Base-by-base conservation (phyloP, 30 jellyfish, hydroid and myxozoan species). In the Haliclystus octoradiatus region DNA sequence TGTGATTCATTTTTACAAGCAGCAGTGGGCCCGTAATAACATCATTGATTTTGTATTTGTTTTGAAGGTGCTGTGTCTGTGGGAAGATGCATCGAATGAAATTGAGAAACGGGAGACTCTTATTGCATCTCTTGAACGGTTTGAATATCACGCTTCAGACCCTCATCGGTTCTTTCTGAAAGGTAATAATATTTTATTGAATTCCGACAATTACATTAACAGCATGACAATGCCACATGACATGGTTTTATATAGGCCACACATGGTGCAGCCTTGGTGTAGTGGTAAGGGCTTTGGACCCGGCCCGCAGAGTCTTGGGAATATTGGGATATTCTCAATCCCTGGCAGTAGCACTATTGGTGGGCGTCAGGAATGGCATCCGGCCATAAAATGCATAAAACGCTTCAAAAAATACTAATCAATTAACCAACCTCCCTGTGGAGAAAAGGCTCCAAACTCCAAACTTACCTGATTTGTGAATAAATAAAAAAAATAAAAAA, bases 151-250 rank as follows among this genome's bases (percentile, higher is more conserved):
- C 4, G 98, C 98, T 1, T 89, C 98, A 13, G 95, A 89, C 69
- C 98, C 98, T 0, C 81, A 82, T 50, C 72, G 98, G 52, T 89
- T 89, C 73, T 89, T 89, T 52, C 79, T 73, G 30, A 89, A 89
- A 76, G 98, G 98, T 89, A 9, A 1, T 33, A 46, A 14, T 26
- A 2, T 15, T 3, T 3, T 25, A 0, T 23, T 2, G 35, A 3
- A 4, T 68, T 27, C 7, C 25, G 3, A 19, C 52, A 23, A 28
- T 27, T 13, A 23, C 26, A 24, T 0, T 2, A 19, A 1, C 24
- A 12, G 22, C n/a, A 22, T 62, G 50, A 30, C 19, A 65, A n/a
- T 62, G 65, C 32, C 28, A 27, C 22, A 24, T 31, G 28, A 14
- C 22, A 3, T 13, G 35, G 22, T 66, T 33, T 13, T 66, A n/a